Evolutionary conservation across 2,888 invertebrate genomes (phyloP), one percentile per base, ranked within the genome.

Genomic region (Chloromyia formosa): DNA sequence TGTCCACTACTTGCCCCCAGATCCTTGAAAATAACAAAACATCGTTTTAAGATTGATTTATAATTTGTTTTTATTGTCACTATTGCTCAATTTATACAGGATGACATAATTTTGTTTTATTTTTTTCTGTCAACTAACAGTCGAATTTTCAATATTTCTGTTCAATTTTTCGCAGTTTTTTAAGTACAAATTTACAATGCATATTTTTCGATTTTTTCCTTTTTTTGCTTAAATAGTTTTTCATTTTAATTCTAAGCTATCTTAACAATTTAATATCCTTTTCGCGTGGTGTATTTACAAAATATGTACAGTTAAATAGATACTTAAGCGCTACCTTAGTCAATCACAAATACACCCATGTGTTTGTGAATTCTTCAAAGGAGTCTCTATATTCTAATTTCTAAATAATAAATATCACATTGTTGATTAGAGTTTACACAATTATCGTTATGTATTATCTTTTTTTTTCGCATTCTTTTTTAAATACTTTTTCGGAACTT

Each of bases 351-450:
- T n/a, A n/a, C n/a, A n/a, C n/a, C n/a, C n/a, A n/a, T n/a, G n/a
- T n/a, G n/a, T n/a, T n/a, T n/a, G n/a, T n/a, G n/a, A n/a, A n/a
- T n/a, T n/a, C n/a, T n/a, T n/a, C n/a, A n/a, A n/a, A n/a, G n/a
- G n/a, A n/a, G n/a, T n/a, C n/a, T 42, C 23, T 71, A 71, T 14
- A 27, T 10, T 14, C 14, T 56, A 27, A 22, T 18, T 27, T 72
- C 45, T 72, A 53, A 68, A 58, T 35, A 68, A 58, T 72, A 72
- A 72, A 72, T 72, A 72, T 72, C 72, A 72, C 72, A 72, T 72
- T 72, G 56, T 72, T 72, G 72, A 72, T 72, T 72, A 72, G 72
- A 72, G 60, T 72, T 64, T 60, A 72, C 72, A 72, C 56, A 35
- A 62, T 27, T 10, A 22, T 66, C 20, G 20, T 20, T 58, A 23